These are phyloP conservation scores for Scartelaos histophorus DNA, from an alignment of 2,113 vertebrate genomes.

Conservation along the genomic window DNA sequence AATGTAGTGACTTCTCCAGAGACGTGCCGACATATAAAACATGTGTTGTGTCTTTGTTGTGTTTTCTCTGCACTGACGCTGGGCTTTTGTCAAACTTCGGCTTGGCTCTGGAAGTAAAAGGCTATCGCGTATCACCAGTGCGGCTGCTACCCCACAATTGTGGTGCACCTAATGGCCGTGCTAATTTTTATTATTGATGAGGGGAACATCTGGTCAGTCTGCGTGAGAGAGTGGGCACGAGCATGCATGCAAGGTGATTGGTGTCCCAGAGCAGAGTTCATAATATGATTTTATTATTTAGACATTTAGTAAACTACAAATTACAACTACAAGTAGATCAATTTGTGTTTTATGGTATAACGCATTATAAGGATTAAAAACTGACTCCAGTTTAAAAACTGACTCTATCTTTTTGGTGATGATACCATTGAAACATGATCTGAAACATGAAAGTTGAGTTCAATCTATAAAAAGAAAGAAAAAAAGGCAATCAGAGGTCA, in stretches of 20 bases:
- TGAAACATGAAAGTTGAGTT: too few relatives aligned
- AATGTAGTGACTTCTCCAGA: not conserved
- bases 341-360: too few relatives aligned
- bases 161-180: slow-evolving; percentile 30
- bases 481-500: too few relatives aligned
- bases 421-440: not conserved
- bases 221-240: slow-evolving; percentile 16
- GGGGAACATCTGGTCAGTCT: slow-evolving; percentile 50
- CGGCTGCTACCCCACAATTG: slow-evolving; percentile 10
- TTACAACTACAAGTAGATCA: too few relatives aligned
- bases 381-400: not conserved
- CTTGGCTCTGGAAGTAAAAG: slow-evolving; percentile 18
- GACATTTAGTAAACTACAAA: too few relatives aligned
- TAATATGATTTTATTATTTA: not conserved
- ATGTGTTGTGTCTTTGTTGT: slow-evolving; percentile 18
- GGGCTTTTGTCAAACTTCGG: slow-evolving; percentile 24
- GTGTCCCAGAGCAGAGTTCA: slow-evolving; percentile 11
- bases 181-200: slow-evolving; percentile 54
- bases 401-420: not conserved
- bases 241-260: slow-evolving; percentile 23
- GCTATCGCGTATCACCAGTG: slow-evolving; percentile 39
- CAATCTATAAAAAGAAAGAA: too few relatives aligned
- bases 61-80: slow-evolving; percentile 3
- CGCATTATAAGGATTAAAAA: not conserved
- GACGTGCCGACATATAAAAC: slow-evolving; percentile 9